Conservation (phyloP, 2,797 vertebrate genomes). For the Microcaecilia unicolor region DNA sequence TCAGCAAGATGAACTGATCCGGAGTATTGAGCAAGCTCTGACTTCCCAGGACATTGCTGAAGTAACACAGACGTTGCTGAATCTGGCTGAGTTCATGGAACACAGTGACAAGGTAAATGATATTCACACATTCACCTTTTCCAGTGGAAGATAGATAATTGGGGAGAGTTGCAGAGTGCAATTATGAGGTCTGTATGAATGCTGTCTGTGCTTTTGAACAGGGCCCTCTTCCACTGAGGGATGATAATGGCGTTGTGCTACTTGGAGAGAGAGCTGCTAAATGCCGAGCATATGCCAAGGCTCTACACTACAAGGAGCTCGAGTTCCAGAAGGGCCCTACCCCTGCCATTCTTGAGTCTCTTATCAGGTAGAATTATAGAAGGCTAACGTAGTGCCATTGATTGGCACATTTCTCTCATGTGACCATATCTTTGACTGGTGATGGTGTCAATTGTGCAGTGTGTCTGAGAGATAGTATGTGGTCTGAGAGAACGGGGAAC, state of each 20-base stretch:
- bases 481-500: no score
- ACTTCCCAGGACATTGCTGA: conserved; percentile 96
- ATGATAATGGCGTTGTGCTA: conserved; percentile 93
- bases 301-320: conserved; percentile 95
- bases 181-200: no score
- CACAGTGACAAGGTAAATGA: conserved; percentile 98
- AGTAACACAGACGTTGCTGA: conserved; percentile 93
- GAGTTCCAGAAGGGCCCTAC: conserved; percentile 95
- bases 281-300: conserved; percentile 94
- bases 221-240: conserved; percentile 89
- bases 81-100: conserved; percentile 97
- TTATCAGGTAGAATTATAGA: conserved; percentile 89
- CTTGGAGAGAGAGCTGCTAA: conserved; percentile 93
- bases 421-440: no score
- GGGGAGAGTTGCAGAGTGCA: no score
- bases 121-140: not conserved
- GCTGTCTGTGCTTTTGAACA: conserved; percentile 24
- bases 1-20: conserved; percentile 95
- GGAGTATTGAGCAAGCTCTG: conserved; percentile 90
- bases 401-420: no score
- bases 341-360: conserved; percentile 89
- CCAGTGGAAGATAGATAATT: no score
- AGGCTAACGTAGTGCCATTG: no score
- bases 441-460: no score
- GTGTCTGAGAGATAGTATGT: no score